These are phyloP conservation scores for Turdus rufiventris DNA, from an alignment of 2,113 vertebrate genomes.

Conservation along the genomic window DNA sequence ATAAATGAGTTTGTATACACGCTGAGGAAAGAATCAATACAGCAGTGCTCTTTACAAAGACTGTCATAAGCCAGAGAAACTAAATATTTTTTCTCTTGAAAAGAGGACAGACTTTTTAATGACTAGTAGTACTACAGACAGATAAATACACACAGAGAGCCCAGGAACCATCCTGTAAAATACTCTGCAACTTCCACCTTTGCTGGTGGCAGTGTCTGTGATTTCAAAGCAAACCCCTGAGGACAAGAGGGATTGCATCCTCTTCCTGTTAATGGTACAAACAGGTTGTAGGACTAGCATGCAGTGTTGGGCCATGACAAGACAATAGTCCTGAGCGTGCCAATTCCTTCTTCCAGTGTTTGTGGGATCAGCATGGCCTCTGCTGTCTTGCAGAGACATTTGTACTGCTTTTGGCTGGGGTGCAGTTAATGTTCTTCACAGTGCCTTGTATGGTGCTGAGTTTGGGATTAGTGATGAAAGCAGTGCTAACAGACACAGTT, in stretches of 20 bases:
- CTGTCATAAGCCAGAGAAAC: slow-evolving; percentile 30
- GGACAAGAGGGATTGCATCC: not conserved
- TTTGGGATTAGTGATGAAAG: not conserved
- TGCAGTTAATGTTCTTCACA: not conserved
- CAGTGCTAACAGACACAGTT: fast-evolving
- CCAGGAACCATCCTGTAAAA: not conserved
- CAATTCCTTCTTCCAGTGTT: not conserved
- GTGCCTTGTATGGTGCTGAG: not conserved
- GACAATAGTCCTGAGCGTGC: fast-evolving
- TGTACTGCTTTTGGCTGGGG: not conserved
- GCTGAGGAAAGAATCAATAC: slow-evolving; percentile 48
- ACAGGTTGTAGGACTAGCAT: not conserved
- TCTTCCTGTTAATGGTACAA: not conserved
- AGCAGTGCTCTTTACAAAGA: not conserved
- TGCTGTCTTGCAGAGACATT: not conserved
- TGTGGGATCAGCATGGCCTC: not conserved
- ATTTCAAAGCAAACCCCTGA: not conserved
- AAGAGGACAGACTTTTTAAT: not conserved
- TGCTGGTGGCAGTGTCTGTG: not conserved
- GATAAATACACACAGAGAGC: not conserved
- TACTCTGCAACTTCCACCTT: not conserved
- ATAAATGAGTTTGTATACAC: slow-evolving; percentile 58
- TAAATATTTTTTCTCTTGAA: slow-evolving; percentile 8
- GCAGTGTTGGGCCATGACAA: not conserved
- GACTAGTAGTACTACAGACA: not conserved